phyloP scores from a whole-genome alignment of 2,797 vertebrate genomes.

The Tapera naevia region DNA sequence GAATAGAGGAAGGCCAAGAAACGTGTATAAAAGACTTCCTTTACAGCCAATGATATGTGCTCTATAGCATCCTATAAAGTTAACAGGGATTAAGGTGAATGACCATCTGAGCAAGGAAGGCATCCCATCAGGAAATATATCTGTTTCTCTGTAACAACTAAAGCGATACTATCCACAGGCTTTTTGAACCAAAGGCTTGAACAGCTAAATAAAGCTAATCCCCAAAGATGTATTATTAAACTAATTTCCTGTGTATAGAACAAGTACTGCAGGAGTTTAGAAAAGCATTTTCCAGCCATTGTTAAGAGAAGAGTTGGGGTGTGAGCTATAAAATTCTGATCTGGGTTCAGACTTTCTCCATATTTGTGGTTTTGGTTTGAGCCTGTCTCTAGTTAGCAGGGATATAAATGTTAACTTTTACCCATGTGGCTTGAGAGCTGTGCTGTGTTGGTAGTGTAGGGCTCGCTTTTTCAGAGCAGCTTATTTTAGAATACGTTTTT shows the following conservation, averaged over 20 bases:
- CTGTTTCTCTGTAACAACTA: not conserved
- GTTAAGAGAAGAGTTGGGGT: conserved; percentile 10
- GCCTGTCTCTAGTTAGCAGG: conserved; percentile 31
- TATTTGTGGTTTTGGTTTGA: conserved; percentile 53
- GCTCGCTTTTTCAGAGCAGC: not conserved
- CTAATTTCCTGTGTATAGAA: conserved; percentile 34
- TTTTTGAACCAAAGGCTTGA: conserved; percentile 32
- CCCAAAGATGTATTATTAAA: conserved; percentile 21
- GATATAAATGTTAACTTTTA: conserved; percentile 5
- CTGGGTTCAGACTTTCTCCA: conserved; percentile 21
- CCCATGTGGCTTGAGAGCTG: not conserved
- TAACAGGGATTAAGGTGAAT: conserved; percentile 41
- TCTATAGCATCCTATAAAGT: conserved; percentile 8
- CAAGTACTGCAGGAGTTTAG: conserved; percentile 5
- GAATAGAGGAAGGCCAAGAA: conserved; percentile 15
- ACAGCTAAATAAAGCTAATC: conserved; percentile 43
- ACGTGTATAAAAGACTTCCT: not conserved
- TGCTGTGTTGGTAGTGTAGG: not conserved
- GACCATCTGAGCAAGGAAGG: not conserved
- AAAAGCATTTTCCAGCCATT: conserved; percentile 46
- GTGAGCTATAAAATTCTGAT: conserved; percentile 15
- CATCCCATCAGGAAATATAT: not conserved
- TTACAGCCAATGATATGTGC: not conserved
- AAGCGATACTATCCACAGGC: conserved; percentile 7
- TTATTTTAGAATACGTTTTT: not conserved